Evolutionary conservation across 53 echinoderm and acorn worm species (phyloP), one percentile per base, ranked within the genome.

Genomic region (Holothuria scabra): DNA sequence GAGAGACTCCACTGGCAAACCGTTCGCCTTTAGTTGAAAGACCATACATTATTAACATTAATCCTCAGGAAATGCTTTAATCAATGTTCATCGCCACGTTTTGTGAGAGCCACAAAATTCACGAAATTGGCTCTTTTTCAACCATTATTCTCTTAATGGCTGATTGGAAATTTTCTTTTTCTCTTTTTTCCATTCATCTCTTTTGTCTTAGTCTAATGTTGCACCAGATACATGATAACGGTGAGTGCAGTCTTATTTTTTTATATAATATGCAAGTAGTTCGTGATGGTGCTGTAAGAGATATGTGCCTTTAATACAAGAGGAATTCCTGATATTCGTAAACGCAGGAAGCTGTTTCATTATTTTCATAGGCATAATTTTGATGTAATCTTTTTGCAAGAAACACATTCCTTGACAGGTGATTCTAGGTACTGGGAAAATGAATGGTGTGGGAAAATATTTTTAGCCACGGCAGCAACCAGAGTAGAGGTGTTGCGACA

Each of bases 101-200:
- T 35, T 35, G 35, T 35, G 35, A 35, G 35, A 6, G 35, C 35
- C 35, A 35, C n/a, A 35, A 4, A 35, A 35, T 35, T 35, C 35
- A 21, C 20, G 5, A 26, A 64, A 18, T 64, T 64, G 14, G 64
- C 20, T 64, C n/a, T 24, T 64, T 68, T 28, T 68, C 68, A 68
- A 68, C 68, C 19, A 14, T 31, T 12, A 33, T 6, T 12, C 19
- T 68, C 16, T 28, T 12, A 32, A 68, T 33, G 35, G 68, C 29
- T 68, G 37, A 28, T 33, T 33, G 68, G 68, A 68, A 28, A 16
- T 68, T 12, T 12, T 68, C 8, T 32, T 68, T 9, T 68, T 68
- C 29, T 68, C 14, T 33, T 14, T 68, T 33, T 38, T 68, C 35
- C 14, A 33, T 68, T 28, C 44, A 68, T 68, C 68, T 68, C 68